A percentile compares a stretch with the other conserved stretches of the same genome.
These are phyloP conservation scores for Thereva unica DNA, from an alignment of 2,888 invertebrate species.

Conservation along the genomic window DNA sequence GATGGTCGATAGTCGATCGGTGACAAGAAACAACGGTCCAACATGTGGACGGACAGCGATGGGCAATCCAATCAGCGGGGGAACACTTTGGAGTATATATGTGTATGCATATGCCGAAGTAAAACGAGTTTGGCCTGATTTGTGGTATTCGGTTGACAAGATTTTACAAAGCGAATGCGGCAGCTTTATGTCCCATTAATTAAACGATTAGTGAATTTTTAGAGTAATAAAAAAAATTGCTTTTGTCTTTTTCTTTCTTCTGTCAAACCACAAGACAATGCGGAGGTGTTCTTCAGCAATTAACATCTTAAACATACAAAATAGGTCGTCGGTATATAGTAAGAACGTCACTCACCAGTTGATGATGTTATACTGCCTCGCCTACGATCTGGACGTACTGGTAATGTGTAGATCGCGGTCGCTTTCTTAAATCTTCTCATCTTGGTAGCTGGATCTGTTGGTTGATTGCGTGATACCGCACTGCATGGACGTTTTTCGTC, in stretches of 20 bases:
- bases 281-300: neutral
- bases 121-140: conserved; percentile 32
- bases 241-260: neutral
- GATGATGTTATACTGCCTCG: conserved; percentile 46
- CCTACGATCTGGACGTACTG: conserved; percentile 48
- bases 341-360: conserved; percentile 41
- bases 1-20: too few relatives aligned
- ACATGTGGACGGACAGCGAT: too few relatives aligned
- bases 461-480: conserved; percentile 11
- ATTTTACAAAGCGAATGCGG: neutral
- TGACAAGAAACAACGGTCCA: too few relatives aligned
- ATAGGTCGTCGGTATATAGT: neutral
- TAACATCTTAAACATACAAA: neutral
- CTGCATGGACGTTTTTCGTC: conserved; percentile 28
- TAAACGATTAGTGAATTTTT: neutral
- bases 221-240: neutral
- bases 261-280: neutral
- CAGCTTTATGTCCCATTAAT: conserved; percentile 15
- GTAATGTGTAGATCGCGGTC: conserved; percentile 55
- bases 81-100: neutral
- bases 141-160: conserved; percentile 10
- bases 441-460: conserved; percentile 41
- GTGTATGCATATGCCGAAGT: too few relatives aligned
- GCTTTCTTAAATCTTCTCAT: conserved; percentile 52
- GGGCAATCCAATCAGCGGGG: neutral